Evolutionary conservation across 1,140 invertebrate genomes (phyloP), one percentile per base, ranked within the genome.

Genomic region (Ceratoteleas bidentatus): DNA sequence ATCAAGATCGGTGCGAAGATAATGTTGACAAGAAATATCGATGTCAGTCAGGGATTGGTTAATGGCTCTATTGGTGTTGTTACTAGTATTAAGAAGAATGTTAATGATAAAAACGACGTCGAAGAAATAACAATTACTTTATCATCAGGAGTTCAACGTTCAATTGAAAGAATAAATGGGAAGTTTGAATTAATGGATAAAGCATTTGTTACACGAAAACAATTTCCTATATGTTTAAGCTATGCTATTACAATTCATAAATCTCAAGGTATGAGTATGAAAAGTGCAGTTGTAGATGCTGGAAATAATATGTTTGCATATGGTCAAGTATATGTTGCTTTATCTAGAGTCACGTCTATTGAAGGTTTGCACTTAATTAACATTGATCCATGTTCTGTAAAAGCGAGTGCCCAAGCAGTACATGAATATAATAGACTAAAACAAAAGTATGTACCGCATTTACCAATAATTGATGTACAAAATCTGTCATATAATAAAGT

Each of bases 1-100:
- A 58, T 86, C 33, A 89, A 88, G 82, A 60, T 88, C 45, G 85
- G 73, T 38, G 72, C 81, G 14, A 84, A 73, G 56, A 65, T 88
- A 8, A 88, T 88, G 84, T 57, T 90, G 10, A 84, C 82, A 58
- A 75, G 81, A 73, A 88, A 89, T 83, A 87, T 89, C 69, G 84
- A 87, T 72, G 77, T 87, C 34, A 81, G 58, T n/a, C 24, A 84
- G 49, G 85, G 85, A 83, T 85, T 61, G 81, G 74, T 66, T 76
- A 57, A 43, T 43, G 4, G 40, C 8, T 8, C 40, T 43, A 43
- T 43, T 43, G 40, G 40, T 11, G 11, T 43, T 14, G 58, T 87
- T 45, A 50, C 62, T 62, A 57, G 66, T 16, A 45, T 87, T 34
- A 54, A 66, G n/a, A 38, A n/a, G 14, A 24, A 58, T 40, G 56